Percentiles rank a stretch among this genome's conserved stretches.
Evolutionary conservation across 2,113 vertebrate genomes (phyloP).

Genomic region (Pogonocichla stellata): DNA sequence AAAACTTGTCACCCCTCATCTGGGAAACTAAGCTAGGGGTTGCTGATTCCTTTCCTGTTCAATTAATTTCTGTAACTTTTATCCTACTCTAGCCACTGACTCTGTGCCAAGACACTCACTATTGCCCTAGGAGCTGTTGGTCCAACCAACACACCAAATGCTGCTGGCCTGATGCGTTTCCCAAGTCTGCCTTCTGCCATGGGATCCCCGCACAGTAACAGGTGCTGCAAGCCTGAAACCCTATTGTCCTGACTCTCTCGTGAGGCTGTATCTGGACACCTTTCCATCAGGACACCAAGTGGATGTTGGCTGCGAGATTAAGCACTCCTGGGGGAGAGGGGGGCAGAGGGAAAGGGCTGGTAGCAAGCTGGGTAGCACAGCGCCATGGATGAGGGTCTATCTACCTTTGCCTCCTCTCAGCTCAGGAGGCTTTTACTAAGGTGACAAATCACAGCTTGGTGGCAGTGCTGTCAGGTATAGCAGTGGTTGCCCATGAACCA

Average conservation of each 20-base stretch:
- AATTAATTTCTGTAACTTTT: background rate
- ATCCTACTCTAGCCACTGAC: background rate
- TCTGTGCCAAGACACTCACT: background rate
- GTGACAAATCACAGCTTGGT: background rate
- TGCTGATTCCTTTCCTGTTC: background rate
- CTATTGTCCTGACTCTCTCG: fast-evolving
- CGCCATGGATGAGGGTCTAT: background rate
- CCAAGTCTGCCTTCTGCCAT: background rate
- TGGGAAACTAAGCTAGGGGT: background rate
- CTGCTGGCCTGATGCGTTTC: background rate
- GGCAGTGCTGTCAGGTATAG: background rate
- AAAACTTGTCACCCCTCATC: background rate
- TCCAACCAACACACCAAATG: background rate
- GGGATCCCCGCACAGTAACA: background rate
- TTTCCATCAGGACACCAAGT: background rate
- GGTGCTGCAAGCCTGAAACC: background rate
- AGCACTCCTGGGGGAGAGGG: background rate
- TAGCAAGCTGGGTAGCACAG: fast-evolving
- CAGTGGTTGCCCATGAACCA: background rate
- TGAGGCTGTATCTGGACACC: background rate
- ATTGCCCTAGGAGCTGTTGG: background rate
- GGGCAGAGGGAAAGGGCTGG: background rate
- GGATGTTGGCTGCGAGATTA: background rate
- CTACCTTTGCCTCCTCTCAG: background rate
- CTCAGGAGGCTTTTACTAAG: background rate